phyloP scores from a whole-genome alignment of 1,140 invertebrate species.

The Cotesia chilonis region DNA sequence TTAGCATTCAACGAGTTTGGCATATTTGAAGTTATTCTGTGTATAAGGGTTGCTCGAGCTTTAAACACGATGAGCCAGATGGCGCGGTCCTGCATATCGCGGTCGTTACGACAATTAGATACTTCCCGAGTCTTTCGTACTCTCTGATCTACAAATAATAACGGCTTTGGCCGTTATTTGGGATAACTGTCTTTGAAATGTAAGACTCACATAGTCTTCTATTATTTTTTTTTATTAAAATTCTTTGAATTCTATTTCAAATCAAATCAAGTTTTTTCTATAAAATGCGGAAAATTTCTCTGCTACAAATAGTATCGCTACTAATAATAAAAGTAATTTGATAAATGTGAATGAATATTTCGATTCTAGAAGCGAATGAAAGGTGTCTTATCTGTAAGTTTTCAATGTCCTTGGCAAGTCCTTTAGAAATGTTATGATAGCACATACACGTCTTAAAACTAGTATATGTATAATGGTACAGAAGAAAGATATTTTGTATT shows the following conservation, averaged over 20 bases:
- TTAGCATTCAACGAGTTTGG: constrained; percentile 1
- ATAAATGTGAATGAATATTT: background rate
- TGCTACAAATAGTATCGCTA: too few relatives aligned
- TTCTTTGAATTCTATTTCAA: too few relatives aligned
- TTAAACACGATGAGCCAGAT: constrained; percentile 54
- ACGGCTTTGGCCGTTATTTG: constrained; percentile 38
- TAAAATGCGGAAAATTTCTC: too few relatives aligned
- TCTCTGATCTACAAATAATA: constrained; percentile 61
- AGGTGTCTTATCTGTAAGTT: constrained; percentile 4
- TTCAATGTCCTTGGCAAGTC: constrained; percentile 32
- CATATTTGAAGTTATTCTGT: constrained; percentile 7
- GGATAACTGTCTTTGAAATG: background rate
- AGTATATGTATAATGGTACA: background rate
- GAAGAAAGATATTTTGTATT: constrained; percentile 55
- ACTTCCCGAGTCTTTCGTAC: constrained; percentile 42
- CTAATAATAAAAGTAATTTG: background rate
- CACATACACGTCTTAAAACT: background rate
- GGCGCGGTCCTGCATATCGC: constrained; percentile 54
- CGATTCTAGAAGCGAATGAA: background rate
- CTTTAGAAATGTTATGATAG: constrained; percentile 12
- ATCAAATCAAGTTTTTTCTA: too few relatives aligned
- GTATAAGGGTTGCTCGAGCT: background rate
- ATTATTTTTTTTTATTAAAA: too few relatives aligned
- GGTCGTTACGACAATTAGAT: constrained; percentile 59
- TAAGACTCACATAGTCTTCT: too few relatives aligned